Evolutionary conservation across 2,888 invertebrate genomes (phyloP), one percentile per base, ranked within the genome.

Genomic region (Drosophila barbarae): DNA sequence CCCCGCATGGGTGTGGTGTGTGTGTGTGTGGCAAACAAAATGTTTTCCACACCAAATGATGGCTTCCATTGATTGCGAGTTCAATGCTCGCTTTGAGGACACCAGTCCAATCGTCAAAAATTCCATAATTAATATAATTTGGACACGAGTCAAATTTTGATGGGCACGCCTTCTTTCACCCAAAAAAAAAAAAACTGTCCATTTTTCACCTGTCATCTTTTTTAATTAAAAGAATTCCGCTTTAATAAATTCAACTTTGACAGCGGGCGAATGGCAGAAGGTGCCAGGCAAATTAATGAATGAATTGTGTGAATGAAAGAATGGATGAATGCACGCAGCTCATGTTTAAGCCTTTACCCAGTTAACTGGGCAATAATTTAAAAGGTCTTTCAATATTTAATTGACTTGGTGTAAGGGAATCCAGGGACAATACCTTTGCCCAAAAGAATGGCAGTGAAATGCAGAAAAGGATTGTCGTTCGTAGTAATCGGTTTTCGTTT

Each of bases 191-290:
- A 26, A 30, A 18, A 49, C 64, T 51, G 51, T 9, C 44, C 58
- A 76, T 76, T 73, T 73, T 60, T 73, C 59, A 71, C 63, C 73
- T 58, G 64, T 52, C 80, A 61, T 47, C 58, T 69, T 64, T 81
- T 81, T 81, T 82, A 79, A 79, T 79, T 79, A 82, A 79, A 78
- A 57, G 79, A 78, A 78, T 65, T 84, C 74, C 65, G 61, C 66
- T 77, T 77, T 84, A 76, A 81, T 79, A 81, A 81, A 81, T 84
- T 79, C 68, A 60, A 73, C 72, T 75, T 81, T 81, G 78, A 79
- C 82, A 78, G 76, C 71, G 46, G 36, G 42, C 54, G 55, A 60
- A 34, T 35, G 61, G 49, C 72, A 70, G 64, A 77, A 68, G 72
- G 63, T 69, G 63, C 61, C 54, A 28, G 57, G 44, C 42, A 56